Conservation (phyloP, 2,797 vertebrate genomes). For the Siniperca undulata region DNA sequence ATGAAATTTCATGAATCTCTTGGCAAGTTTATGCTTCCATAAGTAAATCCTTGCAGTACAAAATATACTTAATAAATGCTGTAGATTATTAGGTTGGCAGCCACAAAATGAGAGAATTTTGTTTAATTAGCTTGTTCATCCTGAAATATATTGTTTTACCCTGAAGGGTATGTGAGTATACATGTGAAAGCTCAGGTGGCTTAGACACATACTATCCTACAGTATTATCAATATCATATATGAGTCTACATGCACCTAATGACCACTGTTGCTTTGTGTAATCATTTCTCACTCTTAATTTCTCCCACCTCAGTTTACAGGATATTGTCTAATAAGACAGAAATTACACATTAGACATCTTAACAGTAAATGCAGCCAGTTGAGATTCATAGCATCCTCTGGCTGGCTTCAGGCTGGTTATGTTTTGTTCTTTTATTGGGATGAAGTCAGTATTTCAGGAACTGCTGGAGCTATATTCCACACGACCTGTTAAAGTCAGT, state of each 20-base stretch:
- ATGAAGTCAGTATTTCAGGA: background rate
- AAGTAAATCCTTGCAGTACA: background rate
- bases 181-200: background rate
- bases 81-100: background rate
- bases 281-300: constrained; percentile 8
- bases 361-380: background rate
- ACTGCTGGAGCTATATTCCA: background rate
- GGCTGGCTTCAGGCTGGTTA: background rate
- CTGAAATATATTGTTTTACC: background rate
- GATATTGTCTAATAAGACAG: constrained; percentile 40
- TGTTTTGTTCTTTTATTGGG: background rate
- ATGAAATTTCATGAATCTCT: background rate
- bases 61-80: background rate
- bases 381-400: constrained; percentile 23
- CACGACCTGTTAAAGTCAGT: background rate
- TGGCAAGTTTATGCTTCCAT: background rate
- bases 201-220: background rate
- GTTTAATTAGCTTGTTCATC: background rate
- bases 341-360: constrained; percentile 3
- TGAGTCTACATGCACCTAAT: background rate
- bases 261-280: constrained; percentile 10
- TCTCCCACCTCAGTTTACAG: background rate
- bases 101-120: background rate
- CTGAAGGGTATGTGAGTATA: background rate
- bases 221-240: background rate